Conservation (phyloP, 2,888 invertebrate genomes). For the Peribatodes rhomboidaria region DNA sequence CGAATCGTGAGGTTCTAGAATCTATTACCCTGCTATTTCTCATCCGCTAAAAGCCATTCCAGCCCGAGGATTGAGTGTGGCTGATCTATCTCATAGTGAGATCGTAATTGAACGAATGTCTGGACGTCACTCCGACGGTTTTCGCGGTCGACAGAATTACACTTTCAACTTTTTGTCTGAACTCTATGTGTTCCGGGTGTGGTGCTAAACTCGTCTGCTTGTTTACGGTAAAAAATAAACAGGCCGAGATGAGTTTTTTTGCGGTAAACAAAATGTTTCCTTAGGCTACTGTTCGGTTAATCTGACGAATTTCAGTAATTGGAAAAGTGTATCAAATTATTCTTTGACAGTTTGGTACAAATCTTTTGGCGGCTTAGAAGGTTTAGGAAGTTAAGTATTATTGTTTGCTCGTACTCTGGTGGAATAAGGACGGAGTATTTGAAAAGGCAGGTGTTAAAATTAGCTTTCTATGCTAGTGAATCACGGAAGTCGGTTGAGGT, state of each 20-base stretch:
- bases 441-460: conserved; percentile 21
- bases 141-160: conserved; percentile 38
- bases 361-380: not conserved
- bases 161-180: conserved; percentile 34
- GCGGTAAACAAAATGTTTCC: conserved; percentile 42
- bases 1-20: not conserved
- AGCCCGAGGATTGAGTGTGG: conserved; percentile 10
- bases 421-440: not conserved
- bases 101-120: conserved; percentile 43
- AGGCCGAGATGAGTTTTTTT: conserved; percentile 39
- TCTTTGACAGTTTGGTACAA: not conserved
- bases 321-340: conserved; percentile 18
- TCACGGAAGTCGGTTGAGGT: conserved; percentile 4
- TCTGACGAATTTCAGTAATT: conserved; percentile 28
- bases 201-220: conserved; percentile 21
- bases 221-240: conserved; percentile 50
- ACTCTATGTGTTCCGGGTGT: conserved; percentile 33
- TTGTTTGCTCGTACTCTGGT: not conserved
- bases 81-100: conserved; percentile 32
- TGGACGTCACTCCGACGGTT: conserved; percentile 33
- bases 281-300: conserved; percentile 34
- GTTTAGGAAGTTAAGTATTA: not conserved
- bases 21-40: not conserved
- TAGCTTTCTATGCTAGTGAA: conserved; percentile 14
- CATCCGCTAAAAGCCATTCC: not conserved